These are phyloP conservation scores for Hyposmocoma kahamanoa DNA, from an alignment of 1,140 invertebrate genomes.

Conservation along the genomic window DNA sequence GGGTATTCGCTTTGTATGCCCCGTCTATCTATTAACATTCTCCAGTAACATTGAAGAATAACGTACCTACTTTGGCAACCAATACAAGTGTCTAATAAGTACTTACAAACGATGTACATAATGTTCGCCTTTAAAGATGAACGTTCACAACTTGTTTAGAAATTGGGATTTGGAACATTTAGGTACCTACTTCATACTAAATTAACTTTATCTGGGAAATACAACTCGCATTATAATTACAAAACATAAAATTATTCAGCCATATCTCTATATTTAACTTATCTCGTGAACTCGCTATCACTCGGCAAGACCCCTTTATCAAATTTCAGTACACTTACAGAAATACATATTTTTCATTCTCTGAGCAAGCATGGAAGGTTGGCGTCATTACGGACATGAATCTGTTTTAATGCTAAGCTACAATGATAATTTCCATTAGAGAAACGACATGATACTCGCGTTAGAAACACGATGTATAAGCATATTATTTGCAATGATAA, in stretches of 20 bases:
- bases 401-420: slow-evolving; percentile 38
- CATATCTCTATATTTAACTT: slow-evolving; percentile 57
- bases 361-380: slow-evolving; percentile 38
- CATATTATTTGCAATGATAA: slow-evolving; percentile 72
- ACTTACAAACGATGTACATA: too few species aligned
- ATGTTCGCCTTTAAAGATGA: too few species aligned
- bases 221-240: too few species aligned
- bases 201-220: too few species aligned
- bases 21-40: slow-evolving; percentile 36
- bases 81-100: too few species aligned
- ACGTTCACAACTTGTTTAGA: too few species aligned
- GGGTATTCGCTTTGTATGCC: slow-evolving; percentile 58
- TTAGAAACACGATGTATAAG: slow-evolving; percentile 53
- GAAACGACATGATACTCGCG: slow-evolving; percentile 43
- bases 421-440: slow-evolving; percentile 43
- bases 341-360: slow-evolving; percentile 40
- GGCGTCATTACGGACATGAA: slow-evolving; percentile 40
- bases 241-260: too few species aligned
- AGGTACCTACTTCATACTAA: too few species aligned
- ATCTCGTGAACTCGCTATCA: slow-evolving; percentile 62
- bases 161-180: too few species aligned
- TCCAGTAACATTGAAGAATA: slow-evolving; percentile 12
- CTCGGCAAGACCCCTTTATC: slow-evolving; percentile 65
- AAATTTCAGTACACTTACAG: slow-evolving; percentile 37
- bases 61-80: too few species aligned